Conservation (phyloP, 2,888 invertebrate genomes). For the Andrena fulva region DNA sequence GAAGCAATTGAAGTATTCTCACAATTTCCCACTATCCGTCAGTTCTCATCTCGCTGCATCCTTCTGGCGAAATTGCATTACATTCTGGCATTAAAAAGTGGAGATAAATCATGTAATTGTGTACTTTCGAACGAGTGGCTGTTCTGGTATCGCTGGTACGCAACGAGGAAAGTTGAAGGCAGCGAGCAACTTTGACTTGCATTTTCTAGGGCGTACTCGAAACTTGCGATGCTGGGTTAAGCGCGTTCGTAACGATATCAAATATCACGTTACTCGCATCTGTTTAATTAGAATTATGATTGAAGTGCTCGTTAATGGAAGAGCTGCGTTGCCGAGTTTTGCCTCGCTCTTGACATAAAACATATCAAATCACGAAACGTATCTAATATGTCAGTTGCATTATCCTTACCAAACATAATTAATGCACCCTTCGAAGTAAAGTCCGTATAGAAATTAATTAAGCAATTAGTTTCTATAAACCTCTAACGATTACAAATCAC, state of each 20-base stretch:
- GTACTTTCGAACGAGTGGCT: slow-evolving; percentile 28
- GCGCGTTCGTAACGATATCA: slow-evolving; percentile 22
- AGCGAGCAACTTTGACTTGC: slow-evolving; percentile 39
- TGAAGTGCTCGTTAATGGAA: not conserved
- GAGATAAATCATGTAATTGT: slow-evolving; percentile 8
- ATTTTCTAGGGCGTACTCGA: slow-evolving; percentile 48
- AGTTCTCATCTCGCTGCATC: slow-evolving; percentile 6
- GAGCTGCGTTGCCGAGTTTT: not conserved
- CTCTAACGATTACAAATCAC: too few relatives aligned
- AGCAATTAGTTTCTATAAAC: too few relatives aligned
- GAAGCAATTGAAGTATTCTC: not conserved
- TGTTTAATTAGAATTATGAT: slow-evolving; percentile 25
- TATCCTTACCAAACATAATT: too few relatives aligned
- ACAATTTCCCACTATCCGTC: not conserved
- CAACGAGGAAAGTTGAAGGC: slow-evolving; percentile 44
- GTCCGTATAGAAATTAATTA: too few relatives aligned
- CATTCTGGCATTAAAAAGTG: not conserved
- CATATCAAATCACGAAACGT: too few relatives aligned
- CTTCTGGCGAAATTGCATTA: slow-evolving; percentile 9
- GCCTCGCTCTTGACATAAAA: too few relatives aligned
- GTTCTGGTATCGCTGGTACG: slow-evolving; percentile 17
- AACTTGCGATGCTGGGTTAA: slow-evolving; percentile 56
- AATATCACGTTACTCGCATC: slow-evolving; percentile 13
- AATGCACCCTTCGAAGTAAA: too few relatives aligned
- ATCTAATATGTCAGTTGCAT: too few relatives aligned